Base-by-base conservation (phyloP, 1,140 invertebrate genomes). In the Camponotus pennsylvanicus region DNA sequence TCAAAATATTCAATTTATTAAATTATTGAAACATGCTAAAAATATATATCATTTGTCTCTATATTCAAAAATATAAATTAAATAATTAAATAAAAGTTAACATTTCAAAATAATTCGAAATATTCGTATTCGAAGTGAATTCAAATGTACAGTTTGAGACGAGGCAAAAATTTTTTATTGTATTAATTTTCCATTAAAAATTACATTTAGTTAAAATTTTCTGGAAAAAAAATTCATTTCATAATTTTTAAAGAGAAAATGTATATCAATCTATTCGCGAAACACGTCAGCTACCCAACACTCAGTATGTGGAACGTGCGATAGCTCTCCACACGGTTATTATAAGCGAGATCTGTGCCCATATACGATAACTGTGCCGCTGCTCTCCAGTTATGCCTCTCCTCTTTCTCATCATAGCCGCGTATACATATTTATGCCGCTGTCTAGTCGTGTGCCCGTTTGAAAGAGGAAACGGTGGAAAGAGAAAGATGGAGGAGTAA, bases 311-410 rank as follows among this genome's bases (percentile, higher is more conserved):
- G 78, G 92, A 90, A 92, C 91, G 90, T 85, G 79, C 89, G 85
- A 73, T 89, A 92, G 91, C 90, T 89, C 91, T 92, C 91, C 88
- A 92, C 69, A 84, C 85, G 64, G 83, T 92, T 92, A 92, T 92
- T 92, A 92, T 87, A 87, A 92, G 86, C 86, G 83, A 92, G 91
- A 92, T 92, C 87, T 89, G 84, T 88, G 85, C 85, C 88, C 88
- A 88, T 92, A 89, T 90, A 92, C 80, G 91, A 92, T 92, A 92
- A 92, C 91, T 92, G 91, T 92, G 91, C 90, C 91, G 91, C 90
- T 90, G 91, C 64, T 92, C 90, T 92, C 91, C 91, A 90, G 91
- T 91, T 92, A 90, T 80, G 73, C 63, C 86, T 84, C 86, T 84
- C 66, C 73, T 90, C 86, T 88, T 86, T 88, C 66, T 89, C 80